Base-by-base conservation (phyloP, 2,113 vertebrate genomes). In the Brachypteracias leptosomus region DNA sequence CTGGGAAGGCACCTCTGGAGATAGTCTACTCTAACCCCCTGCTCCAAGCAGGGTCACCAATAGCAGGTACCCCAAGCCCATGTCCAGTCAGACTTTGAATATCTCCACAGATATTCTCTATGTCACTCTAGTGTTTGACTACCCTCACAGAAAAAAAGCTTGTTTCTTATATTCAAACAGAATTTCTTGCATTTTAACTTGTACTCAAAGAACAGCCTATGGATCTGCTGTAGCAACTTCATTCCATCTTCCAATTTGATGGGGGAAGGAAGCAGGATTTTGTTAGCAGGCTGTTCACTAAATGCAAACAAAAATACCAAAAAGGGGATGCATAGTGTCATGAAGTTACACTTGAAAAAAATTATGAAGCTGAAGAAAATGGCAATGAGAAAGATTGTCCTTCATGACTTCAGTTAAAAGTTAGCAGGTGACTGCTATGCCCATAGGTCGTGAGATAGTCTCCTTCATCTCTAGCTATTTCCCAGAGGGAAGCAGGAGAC, bases 11-110 rank as follows among this genome's bases (percentile, higher is more conserved):
- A 42, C 16, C 24, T 44, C 72, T 47, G 67, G 33, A 65, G 24
- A 68, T 36, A 3, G 0, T 10, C 47, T 7, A 49, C 15, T 71
- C n/a, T 46, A 71, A n/a, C 1, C 3, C 4, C 5, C 2, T 58
- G 13, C 21, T 66, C 26, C 74, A 67, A 19, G 15, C 7, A n/a
- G n/a, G n/a, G n/a, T n/a, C n/a, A 61, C 4, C 1, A 9, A 33
- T 8, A 62, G 21, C 25, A 62, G 19, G 21, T 15, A 78, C 15
- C 20, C 13, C 16, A 51, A 31, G 31, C 75, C 3, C 9, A 33
- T 33, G 29, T 75, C 57, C 52, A 67, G 11, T 44, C 42, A 78
- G 47, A 47, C n/a, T 62, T 49, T 40, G 4, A 44, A 10, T 24
- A 38, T 47, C 10, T 90, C 26, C 26, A 28, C 44, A 62, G 18